Base-by-base conservation (phyloP, 1,140 invertebrate genomes). In the Caenorhabditis briggsae region DNA sequence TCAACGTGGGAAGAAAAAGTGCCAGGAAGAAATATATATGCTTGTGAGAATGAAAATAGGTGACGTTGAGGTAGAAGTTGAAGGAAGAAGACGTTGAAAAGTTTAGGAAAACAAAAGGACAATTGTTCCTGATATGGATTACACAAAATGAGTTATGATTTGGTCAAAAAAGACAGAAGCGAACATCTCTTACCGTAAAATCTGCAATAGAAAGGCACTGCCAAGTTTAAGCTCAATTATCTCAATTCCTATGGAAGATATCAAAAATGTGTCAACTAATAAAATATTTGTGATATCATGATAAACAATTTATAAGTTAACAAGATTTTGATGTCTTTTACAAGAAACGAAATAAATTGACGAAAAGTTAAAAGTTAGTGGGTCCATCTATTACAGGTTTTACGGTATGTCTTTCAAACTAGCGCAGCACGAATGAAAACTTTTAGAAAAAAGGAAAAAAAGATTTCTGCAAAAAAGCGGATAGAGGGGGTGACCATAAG, bases 1-100 rank as follows among this genome's bases (percentile, higher is more conserved):
- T 61, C 59, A 61, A 61, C 59, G 59, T 61, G 59, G 59, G 59
- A 61, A 61, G 25, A 12, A 23, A 61, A 61, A 61, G 59, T 61
- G 59, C 59, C 23, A 20, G 23, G 56, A 58, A 20, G 18, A 8
- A 20, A n/a, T 12, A 8, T 12, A 20, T 20, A 61, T 61, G 23
- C 7, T 25, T 61, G 59, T 61, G 59, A 11, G 59, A 61, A 48
- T 48, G 11, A 48, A 50, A 78, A 78, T 48, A 48, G 41, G 23
- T 78, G 43, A 78, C 43, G 70, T 78, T 78, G 33, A 41, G 23
- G 50, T n/a, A 50, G 23, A 25, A 48, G 12, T 48, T 3, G 43
- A 41, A 41, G 14, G 33, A n/a, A n/a, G n/a, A 58, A 20, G 56
- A 58, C n/a, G 56, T 58, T 58, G 50, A 12, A 16, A 61, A 23